These are phyloP conservation scores for Dasyurus viverrinus DNA, from an alignment of 2,113 vertebrate species.

Conservation along the genomic window DNA sequence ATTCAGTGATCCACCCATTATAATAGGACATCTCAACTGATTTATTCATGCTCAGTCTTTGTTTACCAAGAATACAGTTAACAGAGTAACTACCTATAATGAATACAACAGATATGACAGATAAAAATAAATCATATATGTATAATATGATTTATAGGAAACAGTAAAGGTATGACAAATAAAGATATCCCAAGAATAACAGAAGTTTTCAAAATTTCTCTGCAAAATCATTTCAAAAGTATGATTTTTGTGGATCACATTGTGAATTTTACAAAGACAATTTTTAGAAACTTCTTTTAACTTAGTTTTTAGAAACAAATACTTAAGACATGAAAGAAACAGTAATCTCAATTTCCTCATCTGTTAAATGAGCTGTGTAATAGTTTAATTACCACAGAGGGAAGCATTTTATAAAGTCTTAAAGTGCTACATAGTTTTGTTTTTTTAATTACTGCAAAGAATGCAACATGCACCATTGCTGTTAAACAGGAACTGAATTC, in stretches of 20 bases:
- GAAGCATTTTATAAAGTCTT: not conserved
- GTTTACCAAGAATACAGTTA: not conserved
- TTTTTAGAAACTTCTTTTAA: not conserved
- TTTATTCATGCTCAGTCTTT: not conserved
- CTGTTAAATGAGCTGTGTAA: not conserved
- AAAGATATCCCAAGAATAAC: not conserved
- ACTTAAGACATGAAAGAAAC: not conserved
- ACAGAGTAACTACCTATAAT: not conserved
- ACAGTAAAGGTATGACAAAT: not conserved
- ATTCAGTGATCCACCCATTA: not conserved
- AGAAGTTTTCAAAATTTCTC: not conserved
- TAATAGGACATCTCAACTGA: not conserved
- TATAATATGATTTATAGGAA: not conserved
- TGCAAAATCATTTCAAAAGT: not conserved
- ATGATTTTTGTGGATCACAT: not conserved
- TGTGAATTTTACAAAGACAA: not conserved
- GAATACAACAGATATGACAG: not conserved
- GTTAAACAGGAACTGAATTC: conserved; percentile 20
- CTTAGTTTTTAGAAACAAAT: not conserved
- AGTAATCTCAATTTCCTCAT: not conserved
- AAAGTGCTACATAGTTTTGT: not conserved
- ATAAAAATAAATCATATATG: not conserved
- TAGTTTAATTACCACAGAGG: not conserved
- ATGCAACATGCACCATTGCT: not conserved
- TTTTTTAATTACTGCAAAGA: not conserved